Evolutionary conservation across 2,888 invertebrate genomes (phyloP).

Genomic region (Anorthoa munda): DNA sequence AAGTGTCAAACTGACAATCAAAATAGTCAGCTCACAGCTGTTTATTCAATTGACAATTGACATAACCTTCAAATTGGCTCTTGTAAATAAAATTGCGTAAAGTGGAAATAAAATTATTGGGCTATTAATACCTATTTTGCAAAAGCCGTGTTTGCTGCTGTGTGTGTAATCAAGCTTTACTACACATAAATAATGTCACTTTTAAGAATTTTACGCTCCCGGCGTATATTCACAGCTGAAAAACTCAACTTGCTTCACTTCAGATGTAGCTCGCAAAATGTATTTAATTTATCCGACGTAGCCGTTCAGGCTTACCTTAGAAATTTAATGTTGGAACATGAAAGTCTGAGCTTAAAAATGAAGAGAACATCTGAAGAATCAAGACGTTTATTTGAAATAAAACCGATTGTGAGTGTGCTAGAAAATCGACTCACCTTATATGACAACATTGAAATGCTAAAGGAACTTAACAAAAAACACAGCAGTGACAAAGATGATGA

Average conservation of each 20-base stretch:
- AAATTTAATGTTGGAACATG: constrained; percentile 89
- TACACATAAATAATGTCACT: constrained; percentile 69
- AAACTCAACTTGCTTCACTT: constrained; percentile 65
- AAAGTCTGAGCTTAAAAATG: constrained; percentile 82
- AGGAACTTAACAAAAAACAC: constrained; percentile 92
- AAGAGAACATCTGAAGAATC: constrained; percentile 77
- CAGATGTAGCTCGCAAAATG: constrained; percentile 79
- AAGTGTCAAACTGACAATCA: neutral
- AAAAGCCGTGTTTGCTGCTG: constrained; percentile 5
- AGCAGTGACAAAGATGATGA: constrained; percentile 92
- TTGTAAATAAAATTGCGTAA: neutral
- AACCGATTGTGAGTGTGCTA: constrained; percentile 91
- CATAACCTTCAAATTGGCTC: constrained; percentile 24
- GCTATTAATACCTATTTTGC: neutral
- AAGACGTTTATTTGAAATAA: constrained; percentile 84
- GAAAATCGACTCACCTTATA: constrained; percentile 90
- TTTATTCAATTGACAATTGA: neutral
- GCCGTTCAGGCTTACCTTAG: constrained; percentile 90
- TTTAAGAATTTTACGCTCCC: constrained; percentile 68
- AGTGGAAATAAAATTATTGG: neutral
- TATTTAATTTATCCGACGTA: constrained; percentile 83
- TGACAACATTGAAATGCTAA: constrained; percentile 92
- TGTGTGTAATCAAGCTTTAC: neutral
- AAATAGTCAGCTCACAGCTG: constrained; percentile 18
- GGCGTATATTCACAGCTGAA: constrained; percentile 72